Base-by-base conservation (phyloP, 2,888 invertebrate species). In the Coenonympha arcania region DNA sequence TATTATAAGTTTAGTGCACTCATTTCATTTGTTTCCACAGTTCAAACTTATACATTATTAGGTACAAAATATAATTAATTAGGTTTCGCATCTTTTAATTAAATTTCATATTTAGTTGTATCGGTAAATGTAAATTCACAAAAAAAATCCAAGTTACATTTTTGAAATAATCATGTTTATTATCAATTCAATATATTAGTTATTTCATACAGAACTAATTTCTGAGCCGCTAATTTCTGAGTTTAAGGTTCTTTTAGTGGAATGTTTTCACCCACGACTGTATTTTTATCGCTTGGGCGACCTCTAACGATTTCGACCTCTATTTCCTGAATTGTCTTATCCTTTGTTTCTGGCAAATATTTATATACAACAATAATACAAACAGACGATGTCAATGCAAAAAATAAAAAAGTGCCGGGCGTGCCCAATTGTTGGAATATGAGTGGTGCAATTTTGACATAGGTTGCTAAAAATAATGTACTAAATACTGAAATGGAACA, bases 331-430 rank as follows among this genome's bases (percentile, higher is more conserved):
- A 68, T 48, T 33, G 63, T 63, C 24, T 58, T 62, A 40, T 63
- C 62, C 50, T 66, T 66, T 1, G 66, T 65, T 50, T 66, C 63
- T 0, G 63, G 63, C n/a, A 66, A 50, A 43, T 57, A 56, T 42
- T 52, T 53, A 30, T 57, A 62, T n/a, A 62, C 28, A 8, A 61
- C 4, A 6, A 40, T 5, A 1, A 58, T 39, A n/a, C 49, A 42
- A 16, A 60, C 4, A 1, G 33, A 37, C 9, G 56, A 42, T 4
- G 30, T 36, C 3, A 60, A 16, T 6, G 52, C 63, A 19, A 58
- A 63, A 42, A 60, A 59, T 16, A 64, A 15, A 52, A 63, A 65
- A 1, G 57, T 46, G 0, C 63, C 63, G 8, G 57, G 54, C 9
- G 59, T 33, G 0, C 52, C 54, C 3, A 59, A 48, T 8, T 30